Base-by-base conservation (phyloP, 1,140 invertebrate species). In the Zophobas atratus region DNA sequence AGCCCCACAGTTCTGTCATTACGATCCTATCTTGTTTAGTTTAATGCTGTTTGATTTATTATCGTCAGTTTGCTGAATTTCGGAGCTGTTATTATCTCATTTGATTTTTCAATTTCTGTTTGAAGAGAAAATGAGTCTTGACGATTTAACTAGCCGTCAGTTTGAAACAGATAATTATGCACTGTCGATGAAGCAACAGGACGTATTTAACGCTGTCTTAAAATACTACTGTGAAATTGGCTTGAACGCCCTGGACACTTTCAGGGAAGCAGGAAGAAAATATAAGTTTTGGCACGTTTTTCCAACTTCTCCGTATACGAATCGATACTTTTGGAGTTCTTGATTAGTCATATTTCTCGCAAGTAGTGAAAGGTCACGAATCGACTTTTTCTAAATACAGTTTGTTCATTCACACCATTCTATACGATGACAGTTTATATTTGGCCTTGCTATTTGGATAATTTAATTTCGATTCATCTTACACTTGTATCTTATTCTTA, bases 261-360 rank as follows among this genome's bases (percentile, higher is more conserved):
- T 51, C 49, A 20, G n/a, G 49, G 49, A 51, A 51, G n/a, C n/a
- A 51, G 49, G 49, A 51, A 51, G 49, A 51, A 2, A 51, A 51
- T 46, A 20, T 20, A 51, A 2, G 49, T 6, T 6, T 51, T 51
- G 49, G 49, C 49, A 51, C 49, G 49, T 6, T 51, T 20, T 51
- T 4, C 49, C 49, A 51, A n/a, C 6, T 51, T 51, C 49, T 51
- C 4, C 2, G 3, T 51, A 51, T 20, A 51, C 6, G 2, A 51
- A 51, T 51, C 49, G n/a, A 51, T 51, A 20, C 6, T 51, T 51
- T 20, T 41, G 60, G 60, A 43, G n/a, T 67, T 67, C 43, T 43
- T 39, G 60, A 41, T 67, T 67, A 67, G 38, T 67, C 60, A 67
- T 39, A 4, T 67, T 67, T 67, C 38, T 67, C 38, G 20, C 3